Evolutionary conservation across 2,888 invertebrate genomes (phyloP).

Genomic region (Idaea straminata): DNA sequence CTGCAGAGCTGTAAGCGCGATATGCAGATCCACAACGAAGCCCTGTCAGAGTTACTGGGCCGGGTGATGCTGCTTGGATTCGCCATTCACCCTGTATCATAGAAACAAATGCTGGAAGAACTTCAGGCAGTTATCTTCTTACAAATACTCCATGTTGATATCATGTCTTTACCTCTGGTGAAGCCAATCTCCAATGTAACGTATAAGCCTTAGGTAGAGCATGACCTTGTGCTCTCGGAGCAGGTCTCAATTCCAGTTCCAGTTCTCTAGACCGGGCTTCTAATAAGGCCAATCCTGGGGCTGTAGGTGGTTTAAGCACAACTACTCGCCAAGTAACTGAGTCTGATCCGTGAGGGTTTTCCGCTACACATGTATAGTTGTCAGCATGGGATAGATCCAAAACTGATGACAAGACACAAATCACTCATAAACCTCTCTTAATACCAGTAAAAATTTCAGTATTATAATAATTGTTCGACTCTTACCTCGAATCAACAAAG

Average conservation of each 20-base stretch:
- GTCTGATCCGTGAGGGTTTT: slow-evolving; percentile 91
- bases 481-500: slow-evolving; percentile 84
- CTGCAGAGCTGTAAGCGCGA: slow-evolving; percentile 88
- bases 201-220: slow-evolving; percentile 81
- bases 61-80: slow-evolving; percentile 70
- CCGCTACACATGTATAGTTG: slow-evolving; percentile 89
- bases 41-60: slow-evolving; percentile 82
- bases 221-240: slow-evolving; percentile 62
- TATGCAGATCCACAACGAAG: slow-evolving; percentile 92
- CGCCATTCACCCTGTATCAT: slow-evolving; percentile 83
- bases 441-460: no score
- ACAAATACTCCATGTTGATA: not conserved
- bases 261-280: slow-evolving; percentile 67
- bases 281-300: slow-evolving; percentile 83
- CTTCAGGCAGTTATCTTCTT: not conserved
- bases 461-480: not conserved
- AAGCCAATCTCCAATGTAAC: slow-evolving; percentile 84
- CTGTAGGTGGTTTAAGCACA: slow-evolving; percentile 86
- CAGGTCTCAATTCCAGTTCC: slow-evolving; percentile 64
- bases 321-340: slow-evolving; percentile 88
- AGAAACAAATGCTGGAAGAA: not conserved
- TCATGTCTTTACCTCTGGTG: slow-evolving; percentile 82
- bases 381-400: slow-evolving; percentile 86
- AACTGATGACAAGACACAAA: slow-evolving; percentile 54
- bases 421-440: not conserved